A percentile compares a stretch with the other conserved stretches of the same genome.
Conservation (phyloP, 1,140 invertebrate genomes). For the Hyles vespertilio region DNA sequence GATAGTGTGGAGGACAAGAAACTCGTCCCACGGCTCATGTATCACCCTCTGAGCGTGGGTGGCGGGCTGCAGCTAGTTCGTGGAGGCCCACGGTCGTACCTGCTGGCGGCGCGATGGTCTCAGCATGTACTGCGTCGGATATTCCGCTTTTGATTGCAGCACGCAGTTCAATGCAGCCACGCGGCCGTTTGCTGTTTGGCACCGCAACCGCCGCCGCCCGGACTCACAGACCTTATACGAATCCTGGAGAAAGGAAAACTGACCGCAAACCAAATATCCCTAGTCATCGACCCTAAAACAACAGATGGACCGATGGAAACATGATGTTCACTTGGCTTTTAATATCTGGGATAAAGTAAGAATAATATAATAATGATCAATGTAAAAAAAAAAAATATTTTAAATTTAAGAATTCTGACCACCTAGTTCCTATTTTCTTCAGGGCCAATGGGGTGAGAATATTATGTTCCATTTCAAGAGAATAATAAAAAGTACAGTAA, state of each 20-base stretch:
- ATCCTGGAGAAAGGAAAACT: constrained; percentile 23
- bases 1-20: not conserved
- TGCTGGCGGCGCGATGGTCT: constrained; percentile 71
- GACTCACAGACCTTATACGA: constrained; percentile 52
- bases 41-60: constrained; percentile 14
- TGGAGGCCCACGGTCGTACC: constrained; percentile 13
- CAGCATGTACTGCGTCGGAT: constrained; percentile 77
- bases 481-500: not conserved
- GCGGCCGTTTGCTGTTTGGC: constrained; percentile 79
- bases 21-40: constrained; percentile 16
- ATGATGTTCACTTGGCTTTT: constrained; percentile 27
- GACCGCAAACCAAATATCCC: constrained; percentile 30
- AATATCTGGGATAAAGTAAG: constrained; percentile 37
- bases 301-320: constrained; percentile 24
- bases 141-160: constrained; percentile 82
- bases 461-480: constrained; percentile 25
- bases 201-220: constrained; percentile 4
- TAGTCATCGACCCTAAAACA: constrained; percentile 29
- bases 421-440: constrained; percentile 1
- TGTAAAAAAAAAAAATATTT: not conserved
- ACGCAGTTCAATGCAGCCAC: constrained; percentile 79
- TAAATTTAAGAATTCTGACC: not conserved
- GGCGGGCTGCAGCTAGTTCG: constrained; percentile 14
- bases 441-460: constrained; percentile 34
- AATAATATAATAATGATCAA: constrained; percentile 7